Base-by-base conservation (phyloP, 1,140 invertebrate species). In the Onthophagus taurus region DNA sequence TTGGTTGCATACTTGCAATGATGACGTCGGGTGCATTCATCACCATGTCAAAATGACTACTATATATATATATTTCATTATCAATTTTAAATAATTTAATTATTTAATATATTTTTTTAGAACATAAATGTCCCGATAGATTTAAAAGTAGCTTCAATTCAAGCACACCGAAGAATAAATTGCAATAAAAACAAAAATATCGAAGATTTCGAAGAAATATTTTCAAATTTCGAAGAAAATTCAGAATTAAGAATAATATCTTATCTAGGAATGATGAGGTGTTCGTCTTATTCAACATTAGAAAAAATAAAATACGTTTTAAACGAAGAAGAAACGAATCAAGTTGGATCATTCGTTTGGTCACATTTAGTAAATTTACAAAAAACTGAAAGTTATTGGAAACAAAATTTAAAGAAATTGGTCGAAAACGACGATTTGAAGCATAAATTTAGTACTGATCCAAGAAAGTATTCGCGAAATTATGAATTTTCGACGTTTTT, bases 301-400 rank as follows among this genome's bases (percentile, higher is more conserved):
- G 65, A 69, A 23, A 65, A 67, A 14, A 69, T 85, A 4, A 72
- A 75, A 48, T 55, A 70, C 3, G 58, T 66, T 12, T 58, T 84
- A 0, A 57, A 70, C 36, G 58, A 61, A 20, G 81, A 84, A 54
- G 67, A 76, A 57, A 69, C 80, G 2, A 83, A 83, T 57, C 81
- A 85, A 71, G 81, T 85, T 24, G 81, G 81, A 1, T 80, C 81
- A 0, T 86, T 83, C 58, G 74, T 86, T 12, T 83, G 77, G 77
- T 81, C 77, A 38, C 80, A 85, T 54, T 55, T 85, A 24, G 74
- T 67, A 24, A 84, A 82, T 55, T 50, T 82, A 17, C 67, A 75
- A 50, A 72, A 76, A 45, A 79, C 77, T 1, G 73, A 76, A 1
- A 68, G 76, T 8, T 77, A 79, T 1, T 72, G 70, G 13, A 72